phyloP scores from a whole-genome alignment of 2,888 invertebrate species.

The Scaptomyza caliginosa region DNA sequence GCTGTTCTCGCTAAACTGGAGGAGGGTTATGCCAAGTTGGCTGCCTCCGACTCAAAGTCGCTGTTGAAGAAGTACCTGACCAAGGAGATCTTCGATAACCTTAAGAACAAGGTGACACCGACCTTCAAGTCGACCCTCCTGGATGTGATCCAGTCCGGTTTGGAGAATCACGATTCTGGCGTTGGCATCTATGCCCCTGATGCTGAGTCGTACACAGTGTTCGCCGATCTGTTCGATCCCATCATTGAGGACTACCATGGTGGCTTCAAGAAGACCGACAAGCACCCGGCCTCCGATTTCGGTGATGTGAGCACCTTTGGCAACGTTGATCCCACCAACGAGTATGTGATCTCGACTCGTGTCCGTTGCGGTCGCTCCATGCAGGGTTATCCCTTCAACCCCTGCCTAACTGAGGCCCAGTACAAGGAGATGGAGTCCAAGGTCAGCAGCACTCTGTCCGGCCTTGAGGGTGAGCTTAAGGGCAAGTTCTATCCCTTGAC shows the following conservation, averaged over 20 bases:
- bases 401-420: constrained; percentile 97
- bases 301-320: constrained; percentile 95
- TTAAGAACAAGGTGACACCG: constrained; percentile 95
- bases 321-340: constrained; percentile 95
- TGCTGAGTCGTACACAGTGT: constrained; percentile 96
- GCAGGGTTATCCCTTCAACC: constrained; percentile 99
- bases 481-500: constrained; percentile 97
- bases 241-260: constrained; percentile 99
- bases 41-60: constrained; percentile 95
- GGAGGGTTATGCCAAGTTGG: constrained; percentile 94
- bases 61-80: constrained; percentile 98
- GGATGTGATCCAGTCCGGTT: constrained; percentile 98
- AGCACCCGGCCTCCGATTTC: constrained; percentile 97
- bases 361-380: constrained; percentile 97
- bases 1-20: constrained; percentile 96
- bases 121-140: constrained; percentile 96
- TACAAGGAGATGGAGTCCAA: constrained; percentile 99
- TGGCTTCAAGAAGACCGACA: constrained; percentile 97
- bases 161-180: constrained; percentile 98
- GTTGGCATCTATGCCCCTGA: constrained; percentile 99
- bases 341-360: constrained; percentile 97
- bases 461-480: constrained; percentile 94
- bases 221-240: constrained; percentile 97
- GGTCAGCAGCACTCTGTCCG: constrained; percentile 91
- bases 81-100: constrained; percentile 94